A percentile compares a stretch with the other conserved stretches of the same genome.
Conservation (phyloP, 35 echinoderm and acorn worm genomes). For the Strongylocentrotus purpuratus region DNA sequence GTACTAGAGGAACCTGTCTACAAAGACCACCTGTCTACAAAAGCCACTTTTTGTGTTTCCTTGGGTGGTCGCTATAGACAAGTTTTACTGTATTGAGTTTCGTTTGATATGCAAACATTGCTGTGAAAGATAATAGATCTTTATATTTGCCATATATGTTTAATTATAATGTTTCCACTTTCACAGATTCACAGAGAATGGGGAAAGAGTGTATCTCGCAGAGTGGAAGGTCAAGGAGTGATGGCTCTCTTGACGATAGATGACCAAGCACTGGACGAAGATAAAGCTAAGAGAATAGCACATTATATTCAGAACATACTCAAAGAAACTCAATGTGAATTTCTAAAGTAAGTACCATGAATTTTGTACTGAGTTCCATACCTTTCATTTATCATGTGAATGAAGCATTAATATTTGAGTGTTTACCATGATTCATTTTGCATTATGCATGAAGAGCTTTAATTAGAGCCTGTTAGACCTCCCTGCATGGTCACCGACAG, state of each 20-base stretch:
- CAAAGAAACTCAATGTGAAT: slow-evolving; percentile 53
- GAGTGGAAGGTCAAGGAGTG: slow-evolving; percentile 62
- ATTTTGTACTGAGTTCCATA: too few relatives aligned
- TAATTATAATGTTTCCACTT: slow-evolving; percentile 7
- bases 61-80: too few relatives aligned
- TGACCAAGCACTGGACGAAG: slow-evolving; percentile 67
- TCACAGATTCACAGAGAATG: slow-evolving; percentile 75
- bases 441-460: too few relatives aligned
- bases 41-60: too few relatives aligned
- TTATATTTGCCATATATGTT: neutral
- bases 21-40: too few relatives aligned
- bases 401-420: too few relatives aligned
- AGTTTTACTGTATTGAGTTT: neutral
- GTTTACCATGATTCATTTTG: too few relatives aligned
- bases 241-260: slow-evolving; percentile 75
- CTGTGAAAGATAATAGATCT: neutral
- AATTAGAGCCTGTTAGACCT: too few relatives aligned
- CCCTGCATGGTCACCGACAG: too few relatives aligned
- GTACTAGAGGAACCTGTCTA: too few relatives aligned
- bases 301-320: slow-evolving; percentile 57
- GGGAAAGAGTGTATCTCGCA: slow-evolving; percentile 67
- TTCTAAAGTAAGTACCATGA: slow-evolving; percentile 54
- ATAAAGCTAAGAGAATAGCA: slow-evolving; percentile 46
- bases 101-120: neutral
- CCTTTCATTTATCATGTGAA: too few relatives aligned